phyloP scores from a whole-genome alignment of 1,140 invertebrate species.

The Periplaneta americana region DNA sequence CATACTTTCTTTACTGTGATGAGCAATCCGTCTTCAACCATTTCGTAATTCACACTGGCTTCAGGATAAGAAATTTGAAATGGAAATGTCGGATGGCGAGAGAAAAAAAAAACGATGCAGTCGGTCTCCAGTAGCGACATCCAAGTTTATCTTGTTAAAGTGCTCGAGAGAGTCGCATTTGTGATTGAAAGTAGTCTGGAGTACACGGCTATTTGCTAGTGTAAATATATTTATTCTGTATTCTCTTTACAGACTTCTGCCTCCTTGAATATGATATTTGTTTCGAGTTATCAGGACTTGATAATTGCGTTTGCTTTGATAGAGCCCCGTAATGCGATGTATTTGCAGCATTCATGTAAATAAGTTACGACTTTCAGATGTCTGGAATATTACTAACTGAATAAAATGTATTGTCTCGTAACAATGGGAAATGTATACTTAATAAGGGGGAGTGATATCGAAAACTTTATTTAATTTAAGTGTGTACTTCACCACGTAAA shows the following conservation, averaged over 20 bases:
- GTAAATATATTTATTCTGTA: background rate
- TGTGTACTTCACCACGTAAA: too few relatives aligned
- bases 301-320: background rate
- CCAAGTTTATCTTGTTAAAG: background rate
- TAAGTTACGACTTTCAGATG: too few relatives aligned
- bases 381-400: too few relatives aligned
- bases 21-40: background rate
- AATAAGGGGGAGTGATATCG: too few relatives aligned
- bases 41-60: background rate
- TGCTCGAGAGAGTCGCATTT: too few relatives aligned
- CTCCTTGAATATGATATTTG: too few relatives aligned
- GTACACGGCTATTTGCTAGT: background rate
- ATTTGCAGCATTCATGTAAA: background rate
- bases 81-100: background rate
- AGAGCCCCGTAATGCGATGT: background rate
- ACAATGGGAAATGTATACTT: too few relatives aligned
- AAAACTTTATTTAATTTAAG: too few relatives aligned
- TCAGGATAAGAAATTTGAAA: background rate
- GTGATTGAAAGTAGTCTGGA: background rate
- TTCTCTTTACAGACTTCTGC: too few relatives aligned
- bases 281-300: background rate
- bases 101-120: too few relatives aligned
- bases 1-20: background rate
- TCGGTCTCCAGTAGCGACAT: background rate
- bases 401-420: too few relatives aligned